These are phyloP conservation scores for Paguma larvata DNA, from an alignment of 2,797 vertebrate species.

Conservation along the genomic window DNA sequence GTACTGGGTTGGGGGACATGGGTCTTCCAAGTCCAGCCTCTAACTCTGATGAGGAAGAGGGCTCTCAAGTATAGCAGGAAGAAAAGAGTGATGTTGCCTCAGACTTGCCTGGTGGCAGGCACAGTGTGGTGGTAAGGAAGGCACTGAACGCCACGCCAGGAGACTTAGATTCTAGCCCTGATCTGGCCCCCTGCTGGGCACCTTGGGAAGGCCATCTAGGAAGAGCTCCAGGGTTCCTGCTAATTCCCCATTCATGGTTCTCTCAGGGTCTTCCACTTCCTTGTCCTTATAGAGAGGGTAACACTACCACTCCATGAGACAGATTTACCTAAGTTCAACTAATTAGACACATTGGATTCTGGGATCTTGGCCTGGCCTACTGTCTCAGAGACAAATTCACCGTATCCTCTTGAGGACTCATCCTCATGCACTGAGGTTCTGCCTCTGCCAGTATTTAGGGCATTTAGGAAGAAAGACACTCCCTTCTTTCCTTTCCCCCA, in stretches of 20 bases:
- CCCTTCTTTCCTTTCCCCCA: neutral
- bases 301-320: neutral
- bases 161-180: neutral
- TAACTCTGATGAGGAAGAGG: neutral
- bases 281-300: neutral
- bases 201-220: neutral
- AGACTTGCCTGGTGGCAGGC: neutral
- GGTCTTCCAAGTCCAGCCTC: neutral
- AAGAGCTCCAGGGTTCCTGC: neutral
- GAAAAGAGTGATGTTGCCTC: neutral
- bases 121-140: neutral
- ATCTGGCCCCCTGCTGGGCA: neutral
- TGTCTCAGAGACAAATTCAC: neutral
- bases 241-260: neutral
- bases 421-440: neutral
- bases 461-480: constrained; percentile 55
- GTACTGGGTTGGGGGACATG: neutral
- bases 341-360: neutral
- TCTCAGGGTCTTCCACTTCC: neutral
- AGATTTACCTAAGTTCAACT: neutral
- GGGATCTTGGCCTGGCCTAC: neutral
- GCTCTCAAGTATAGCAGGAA: neutral
- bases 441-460: constrained; percentile 48
- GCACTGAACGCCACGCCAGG: neutral
- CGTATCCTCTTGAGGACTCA: neutral